A percentile compares a stretch with the other conserved stretches of the same genome.
phyloP scores from a whole-genome alignment of 1,140 invertebrate species.

The Trichonephila inaurata region DNA sequence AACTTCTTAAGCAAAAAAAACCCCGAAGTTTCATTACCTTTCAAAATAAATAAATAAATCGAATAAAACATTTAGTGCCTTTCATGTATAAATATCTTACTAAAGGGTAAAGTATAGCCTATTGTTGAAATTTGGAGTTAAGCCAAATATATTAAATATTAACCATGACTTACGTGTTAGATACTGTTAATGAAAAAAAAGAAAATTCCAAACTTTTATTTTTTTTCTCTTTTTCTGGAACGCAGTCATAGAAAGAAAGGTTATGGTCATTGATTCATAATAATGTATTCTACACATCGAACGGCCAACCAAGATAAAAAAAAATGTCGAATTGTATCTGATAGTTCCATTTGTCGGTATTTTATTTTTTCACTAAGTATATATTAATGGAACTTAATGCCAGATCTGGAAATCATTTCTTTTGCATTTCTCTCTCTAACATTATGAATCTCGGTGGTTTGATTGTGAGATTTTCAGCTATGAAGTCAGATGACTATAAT shows the following conservation, averaged over 20 bases:
- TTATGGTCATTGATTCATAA: constrained; percentile 5
- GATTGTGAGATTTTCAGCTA: too few relatives aligned
- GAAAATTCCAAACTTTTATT: background rate
- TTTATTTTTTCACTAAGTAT: too few relatives aligned
- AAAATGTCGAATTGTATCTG: background rate
- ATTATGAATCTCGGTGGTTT: too few relatives aligned
- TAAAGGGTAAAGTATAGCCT: background rate
- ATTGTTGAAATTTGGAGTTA: background rate
- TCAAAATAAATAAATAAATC: too few relatives aligned
- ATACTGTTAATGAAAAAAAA: background rate
- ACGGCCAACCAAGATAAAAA: background rate
- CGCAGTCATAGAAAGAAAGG: background rate
- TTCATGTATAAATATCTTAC: background rate
- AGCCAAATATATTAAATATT: constrained; percentile 6
- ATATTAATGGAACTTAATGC: too few relatives aligned
- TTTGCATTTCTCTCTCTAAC: too few relatives aligned
- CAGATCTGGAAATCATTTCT: too few relatives aligned
- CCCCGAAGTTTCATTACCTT: too few relatives aligned
- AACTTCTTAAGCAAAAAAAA: too few relatives aligned
- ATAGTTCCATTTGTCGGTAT: too few relatives aligned
- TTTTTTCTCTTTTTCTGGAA: background rate
- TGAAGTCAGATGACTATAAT: too few relatives aligned
- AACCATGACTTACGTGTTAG: background rate
- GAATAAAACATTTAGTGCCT: too few relatives aligned
- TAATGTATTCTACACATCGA: background rate